These are phyloP conservation scores for Pteria penguin DNA, from an alignment of 2,888 invertebrate genomes.

Conservation along the genomic window DNA sequence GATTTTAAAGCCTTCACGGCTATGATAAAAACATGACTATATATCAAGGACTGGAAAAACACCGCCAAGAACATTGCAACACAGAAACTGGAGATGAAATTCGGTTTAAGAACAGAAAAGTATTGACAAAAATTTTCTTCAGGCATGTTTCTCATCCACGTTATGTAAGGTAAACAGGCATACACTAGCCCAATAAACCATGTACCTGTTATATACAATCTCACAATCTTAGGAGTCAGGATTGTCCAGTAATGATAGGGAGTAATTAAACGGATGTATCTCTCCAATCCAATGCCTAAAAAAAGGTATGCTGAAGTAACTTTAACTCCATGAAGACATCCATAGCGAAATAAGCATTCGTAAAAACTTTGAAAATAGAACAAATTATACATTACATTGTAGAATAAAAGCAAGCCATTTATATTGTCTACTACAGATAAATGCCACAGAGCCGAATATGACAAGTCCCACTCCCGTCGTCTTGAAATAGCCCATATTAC, in stretches of 20 bases:
- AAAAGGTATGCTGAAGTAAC: neutral
- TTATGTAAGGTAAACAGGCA: neutral
- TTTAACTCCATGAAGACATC: neutral
- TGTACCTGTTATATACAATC: neutral
- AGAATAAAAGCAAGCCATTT: neutral
- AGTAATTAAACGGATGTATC: conserved; percentile 8
- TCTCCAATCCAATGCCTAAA: conserved; percentile 8
- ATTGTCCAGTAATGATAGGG: neutral
- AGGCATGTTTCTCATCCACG: conserved; percentile 1
- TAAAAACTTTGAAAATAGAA: neutral
- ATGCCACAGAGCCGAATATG: neutral
- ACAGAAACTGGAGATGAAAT: neutral
- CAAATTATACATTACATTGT: conserved; percentile 15
- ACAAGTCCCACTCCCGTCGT: conserved; percentile 13
- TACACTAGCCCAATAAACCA: neutral
- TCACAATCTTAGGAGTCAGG: neutral
- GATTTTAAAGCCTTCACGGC: neutral
- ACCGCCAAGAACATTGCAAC: neutral
- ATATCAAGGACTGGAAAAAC: conserved; percentile 2
- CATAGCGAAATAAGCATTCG: conserved; percentile 16
- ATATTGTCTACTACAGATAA: conserved; percentile 5
- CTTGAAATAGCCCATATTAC: neutral
- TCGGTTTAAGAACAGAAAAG: neutral
- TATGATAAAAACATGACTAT: neutral
- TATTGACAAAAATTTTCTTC: neutral